Base-by-base conservation (phyloP, 2,888 invertebrate genomes). In the Callosobruchus maculatus region DNA sequence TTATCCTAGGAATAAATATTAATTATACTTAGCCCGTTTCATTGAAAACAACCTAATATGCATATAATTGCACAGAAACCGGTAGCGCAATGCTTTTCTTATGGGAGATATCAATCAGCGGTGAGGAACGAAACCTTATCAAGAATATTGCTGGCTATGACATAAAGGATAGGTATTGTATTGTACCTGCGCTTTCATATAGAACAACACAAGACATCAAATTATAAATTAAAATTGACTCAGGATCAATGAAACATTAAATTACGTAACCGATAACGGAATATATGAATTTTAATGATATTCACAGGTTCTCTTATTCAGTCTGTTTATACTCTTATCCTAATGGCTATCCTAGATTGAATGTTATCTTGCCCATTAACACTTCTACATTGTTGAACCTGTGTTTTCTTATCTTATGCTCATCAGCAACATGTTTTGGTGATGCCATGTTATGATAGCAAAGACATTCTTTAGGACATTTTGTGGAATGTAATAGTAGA, bases 211-310 rank as follows among this genome's bases (percentile, higher is more conserved):
- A 67, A 20, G 20, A n/a, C n/a, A 70, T 22, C 20, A 70, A 73
- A 75, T 71, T 68, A 74, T 68, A 73, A 70, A 74, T 74, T 74
- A 74, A 75, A 74, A 26, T 76, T 22, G 74, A 73, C 72, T 68
- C 70, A 73, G 70, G 77, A 76, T 78, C 76, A 78, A 71, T 78
- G 77, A 76, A 72, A 74, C 74, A 73, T 74, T 31, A 76, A 78
- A 77, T 78, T 77, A 77, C 72, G 74, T 76, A 73, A 76, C 76
- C 74, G 68, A 69, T 74, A 73, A 22, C 68, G 67, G 72, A 74
- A 77, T 77, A 76, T 72, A 76, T 77, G 73, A 74, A 76, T 74
- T 71, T 69, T 74, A 74, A 76, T 73, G 68, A 66, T 67, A 49
- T 49, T 49, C 49, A 18, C 9, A 49, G 13, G 49, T 49, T 49